phyloP scores from a whole-genome alignment of 2,113 vertebrate genomes.

The Gobius niger region DNA sequence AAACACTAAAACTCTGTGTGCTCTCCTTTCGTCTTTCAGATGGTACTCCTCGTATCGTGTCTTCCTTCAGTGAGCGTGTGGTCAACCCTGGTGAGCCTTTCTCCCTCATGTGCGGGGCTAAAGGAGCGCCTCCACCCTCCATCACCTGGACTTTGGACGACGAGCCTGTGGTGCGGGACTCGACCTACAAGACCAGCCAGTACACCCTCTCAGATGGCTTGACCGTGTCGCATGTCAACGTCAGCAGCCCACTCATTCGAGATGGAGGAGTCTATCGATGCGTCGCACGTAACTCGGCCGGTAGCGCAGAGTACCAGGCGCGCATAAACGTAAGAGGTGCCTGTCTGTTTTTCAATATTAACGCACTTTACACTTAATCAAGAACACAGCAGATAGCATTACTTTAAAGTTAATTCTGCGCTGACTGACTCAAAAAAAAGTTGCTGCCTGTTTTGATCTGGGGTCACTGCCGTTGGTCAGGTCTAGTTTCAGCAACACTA shows the following conservation, averaged over 20 bases:
- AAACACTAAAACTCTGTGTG: too few relatives aligned
- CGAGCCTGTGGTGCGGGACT: constrained; percentile 88
- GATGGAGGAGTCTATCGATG: constrained; percentile 98
- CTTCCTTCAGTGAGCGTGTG: constrained; percentile 98
- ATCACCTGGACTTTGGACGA: constrained; percentile 97
- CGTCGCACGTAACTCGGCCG: constrained; percentile 97
- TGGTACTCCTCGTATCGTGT: constrained; percentile 94
- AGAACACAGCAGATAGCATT: constrained; percentile 42
- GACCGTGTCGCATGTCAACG: constrained; percentile 95
- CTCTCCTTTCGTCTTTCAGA: constrained; percentile 72
- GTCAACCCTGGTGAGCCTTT: constrained; percentile 97
- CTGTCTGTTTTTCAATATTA: constrained; percentile 99
- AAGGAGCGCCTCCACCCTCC: constrained; percentile 93
- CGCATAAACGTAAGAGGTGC: constrained; percentile 99
- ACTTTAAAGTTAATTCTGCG: background rate
- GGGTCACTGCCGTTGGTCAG: too few relatives aligned
- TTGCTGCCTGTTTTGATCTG: too few relatives aligned
- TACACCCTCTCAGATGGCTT: constrained; percentile 95
- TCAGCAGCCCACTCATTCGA: constrained; percentile 91
- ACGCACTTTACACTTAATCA: constrained; percentile 73
- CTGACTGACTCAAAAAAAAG: too few relatives aligned
- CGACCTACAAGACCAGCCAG: constrained; percentile 93
- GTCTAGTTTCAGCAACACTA: too few relatives aligned
- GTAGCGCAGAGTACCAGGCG: constrained; percentile 99
- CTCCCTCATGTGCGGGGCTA: constrained; percentile 95